These are phyloP conservation scores for Clarias laeviceps DNA, from an alignment of 2,797 vertebrate genomes.

Conservation along the genomic window DNA sequence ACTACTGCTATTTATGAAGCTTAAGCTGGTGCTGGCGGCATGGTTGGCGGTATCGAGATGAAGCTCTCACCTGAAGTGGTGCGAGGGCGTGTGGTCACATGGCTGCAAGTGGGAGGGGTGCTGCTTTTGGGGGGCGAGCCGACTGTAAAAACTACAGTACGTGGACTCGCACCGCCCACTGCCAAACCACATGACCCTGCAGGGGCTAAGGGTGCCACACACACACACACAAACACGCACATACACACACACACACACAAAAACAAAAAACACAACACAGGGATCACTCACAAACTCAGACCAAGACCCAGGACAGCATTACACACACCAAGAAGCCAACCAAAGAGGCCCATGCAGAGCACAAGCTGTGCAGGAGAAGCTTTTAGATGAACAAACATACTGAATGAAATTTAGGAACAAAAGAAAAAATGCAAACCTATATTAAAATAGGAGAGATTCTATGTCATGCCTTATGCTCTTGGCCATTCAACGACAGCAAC, in stretches of 20 bases:
- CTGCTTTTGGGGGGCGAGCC: slow-evolving; percentile 92
- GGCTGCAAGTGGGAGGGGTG: slow-evolving; percentile 87
- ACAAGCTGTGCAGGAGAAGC: slow-evolving; percentile 8
- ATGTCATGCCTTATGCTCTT: slow-evolving; percentile 16
- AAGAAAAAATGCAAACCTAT: neutral
- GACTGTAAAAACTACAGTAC: slow-evolving; percentile 92
- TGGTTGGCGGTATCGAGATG: slow-evolving; percentile 15
- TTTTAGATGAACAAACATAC: slow-evolving; percentile 8
- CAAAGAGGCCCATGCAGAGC: slow-evolving; percentile 27
- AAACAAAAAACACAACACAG: slow-evolving; percentile 25
- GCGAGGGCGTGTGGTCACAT: slow-evolving; percentile 85
- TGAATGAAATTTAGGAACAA: neutral
- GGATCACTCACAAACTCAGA: slow-evolving; percentile 33
- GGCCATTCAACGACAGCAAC: neutral
- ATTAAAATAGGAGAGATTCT: neutral
- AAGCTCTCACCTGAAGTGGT: slow-evolving; percentile 87
- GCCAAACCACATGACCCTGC: slow-evolving; percentile 77
- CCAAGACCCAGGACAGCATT: slow-evolving; percentile 21
- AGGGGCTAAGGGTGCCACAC: slow-evolving; percentile 73
- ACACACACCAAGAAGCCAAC: slow-evolving; percentile 32
- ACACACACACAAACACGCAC: slow-evolving; percentile 5
- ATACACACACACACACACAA: slow-evolving; percentile 34
- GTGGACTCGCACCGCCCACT: slow-evolving; percentile 72
- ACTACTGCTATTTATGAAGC: neutral
- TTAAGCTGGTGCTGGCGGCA: neutral